Conservation (phyloP, 2,797 vertebrate genomes). For the Threskiornis aethiopicus region DNA sequence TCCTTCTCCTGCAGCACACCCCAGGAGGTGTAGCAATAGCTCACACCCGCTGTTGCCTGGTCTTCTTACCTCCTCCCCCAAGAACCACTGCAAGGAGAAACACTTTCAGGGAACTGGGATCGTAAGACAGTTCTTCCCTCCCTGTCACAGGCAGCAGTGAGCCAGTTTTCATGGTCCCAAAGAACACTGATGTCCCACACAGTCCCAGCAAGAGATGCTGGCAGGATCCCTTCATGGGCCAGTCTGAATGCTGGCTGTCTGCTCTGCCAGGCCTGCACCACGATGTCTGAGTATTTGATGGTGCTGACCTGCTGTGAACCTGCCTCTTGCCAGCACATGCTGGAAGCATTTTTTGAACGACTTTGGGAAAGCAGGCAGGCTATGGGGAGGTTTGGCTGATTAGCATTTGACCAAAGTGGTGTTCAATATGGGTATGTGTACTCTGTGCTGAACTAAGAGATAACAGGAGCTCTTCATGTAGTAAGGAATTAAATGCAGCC, state of each 20-base stretch:
- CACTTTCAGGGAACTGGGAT: background rate
- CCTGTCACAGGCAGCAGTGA: background rate
- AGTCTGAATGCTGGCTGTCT: background rate
- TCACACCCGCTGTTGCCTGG: background rate
- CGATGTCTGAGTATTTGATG: background rate
- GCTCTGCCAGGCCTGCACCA: background rate
- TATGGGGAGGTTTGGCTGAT: background rate
- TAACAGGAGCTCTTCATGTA: background rate
- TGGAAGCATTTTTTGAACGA: background rate
- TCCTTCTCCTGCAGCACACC: background rate
- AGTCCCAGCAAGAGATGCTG: background rate
- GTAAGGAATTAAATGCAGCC: background rate
- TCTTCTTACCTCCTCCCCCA: background rate
- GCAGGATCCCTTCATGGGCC: background rate
- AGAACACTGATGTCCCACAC: background rate
- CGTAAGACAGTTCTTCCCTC: fast-evolving
- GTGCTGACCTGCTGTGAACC: background rate
- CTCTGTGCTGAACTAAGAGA: background rate
- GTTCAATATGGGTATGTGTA: constrained; percentile 9
- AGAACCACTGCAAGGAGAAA: background rate
- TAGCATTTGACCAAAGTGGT: background rate
- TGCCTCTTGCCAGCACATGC: background rate
- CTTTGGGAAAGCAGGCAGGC: background rate
- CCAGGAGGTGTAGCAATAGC: background rate
- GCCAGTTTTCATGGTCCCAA: background rate